phyloP scores from a whole-genome alignment of 53 echinoderm and acorn worm genomes.

The Holothuria scabra region DNA sequence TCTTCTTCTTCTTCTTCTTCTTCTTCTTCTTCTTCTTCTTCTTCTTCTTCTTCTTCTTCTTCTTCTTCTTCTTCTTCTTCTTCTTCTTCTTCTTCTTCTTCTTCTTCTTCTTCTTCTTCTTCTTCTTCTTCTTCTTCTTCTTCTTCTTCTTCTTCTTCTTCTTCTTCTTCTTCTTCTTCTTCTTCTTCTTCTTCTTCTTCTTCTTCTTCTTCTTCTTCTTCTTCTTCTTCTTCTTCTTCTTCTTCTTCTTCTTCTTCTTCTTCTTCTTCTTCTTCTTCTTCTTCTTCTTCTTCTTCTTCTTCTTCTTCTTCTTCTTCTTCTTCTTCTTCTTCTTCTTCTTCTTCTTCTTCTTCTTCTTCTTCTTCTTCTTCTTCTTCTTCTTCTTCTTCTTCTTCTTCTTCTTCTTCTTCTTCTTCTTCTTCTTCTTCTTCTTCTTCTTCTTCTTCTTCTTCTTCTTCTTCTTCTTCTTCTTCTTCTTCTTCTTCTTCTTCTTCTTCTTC shows the following conservation, averaged over 20 bases:
- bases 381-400: conserved; percentile 17
- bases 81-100: neutral
- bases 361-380: conserved; percentile 11
- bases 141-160: neutral
- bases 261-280: conserved; percentile 2
- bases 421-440: conserved; percentile 17
- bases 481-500: conserved; percentile 25
- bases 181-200: neutral
- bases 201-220: neutral
- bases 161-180: neutral
- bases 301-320: neutral
- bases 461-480: conserved; percentile 36
- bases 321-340: conserved; percentile 13
- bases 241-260: neutral
- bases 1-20: conserved; percentile 11
- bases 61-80: neutral
- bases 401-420: conserved; percentile 25
- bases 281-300: conserved; percentile 4
- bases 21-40: neutral
- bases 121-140: neutral
- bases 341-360: conserved; percentile 28
- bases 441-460: conserved; percentile 36
- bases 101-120: conserved; percentile 4
- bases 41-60: conserved; percentile 4
- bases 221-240: neutral